Evolutionary conservation across 1,140 invertebrate species (phyloP), one percentile per base, ranked within the genome.

Genomic region (Pectinophora gossypiella): DNA sequence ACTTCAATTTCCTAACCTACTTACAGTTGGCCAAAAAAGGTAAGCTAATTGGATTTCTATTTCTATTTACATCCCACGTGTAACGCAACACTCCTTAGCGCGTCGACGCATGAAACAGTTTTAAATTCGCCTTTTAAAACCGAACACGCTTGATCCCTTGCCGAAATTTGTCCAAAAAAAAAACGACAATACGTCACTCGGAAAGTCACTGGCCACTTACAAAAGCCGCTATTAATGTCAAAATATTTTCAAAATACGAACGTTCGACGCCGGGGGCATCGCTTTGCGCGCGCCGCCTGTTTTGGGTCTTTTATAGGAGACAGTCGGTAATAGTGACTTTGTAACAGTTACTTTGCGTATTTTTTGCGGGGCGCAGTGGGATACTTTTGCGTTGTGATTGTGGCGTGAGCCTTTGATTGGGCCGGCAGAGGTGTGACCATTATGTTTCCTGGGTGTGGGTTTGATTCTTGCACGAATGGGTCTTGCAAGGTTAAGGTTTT

Each of bases 231-330:
- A 52, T 52, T 52, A 52, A 52, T 42, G 50, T 74, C 68, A 76
- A 78, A 78, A 78, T 76, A 76, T 78, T 78, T 78, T 78, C 70
- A 78, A 73, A 64, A 52, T 35, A 13, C 19, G 50, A 45, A 52
- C 23, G 42, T n/a, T 40, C 38, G 13, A 40, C 38, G 38, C 38
- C 38, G 38, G 38, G 38, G 38, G 38, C 38, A 13, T 16, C 2
- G 38, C 38, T 40, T 40, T 40, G 38, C 27, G 27, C 27, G 27
- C 27, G 27, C 27, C 27, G 27, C 27, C n/a, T n/a, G 27, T 12
- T n/a, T n/a, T n/a, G 10, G 27, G 27, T 32, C 27, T 32, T 32
- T 32, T 32, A 32, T 32, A 32, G 27, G 9, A n/a, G 9, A 32
- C 9, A 32, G 27, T 32, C 27, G 27, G 27, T 32, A 32, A 32